phyloP scores from a whole-genome alignment of 1,140 invertebrate genomes.

The Pachyrhynchus sulphureomaculatus region DNA sequence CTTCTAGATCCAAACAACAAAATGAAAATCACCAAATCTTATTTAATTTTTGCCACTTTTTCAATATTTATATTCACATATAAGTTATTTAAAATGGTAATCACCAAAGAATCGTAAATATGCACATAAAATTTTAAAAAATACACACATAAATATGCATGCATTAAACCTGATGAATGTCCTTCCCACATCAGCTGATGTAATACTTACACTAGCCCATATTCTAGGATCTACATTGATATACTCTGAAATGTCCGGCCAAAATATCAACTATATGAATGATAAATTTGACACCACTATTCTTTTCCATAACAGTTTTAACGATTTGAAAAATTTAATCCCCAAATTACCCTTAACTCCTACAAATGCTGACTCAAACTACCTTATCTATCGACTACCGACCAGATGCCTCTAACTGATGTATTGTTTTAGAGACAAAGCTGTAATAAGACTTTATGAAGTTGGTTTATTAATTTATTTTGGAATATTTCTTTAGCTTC shows the following conservation, averaged over 20 bases:
- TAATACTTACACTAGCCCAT: background rate
- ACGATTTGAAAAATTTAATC: slow-evolving; percentile 1
- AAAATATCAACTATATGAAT: background rate
- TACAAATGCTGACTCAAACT: too few relatives aligned
- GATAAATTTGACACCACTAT: background rate
- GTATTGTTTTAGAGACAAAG: background rate
- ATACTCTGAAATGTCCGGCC: background rate
- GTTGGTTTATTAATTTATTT: slow-evolving; percentile 1
- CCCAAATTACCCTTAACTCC: too few relatives aligned
- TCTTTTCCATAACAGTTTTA: background rate
- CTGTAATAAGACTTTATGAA: background rate
- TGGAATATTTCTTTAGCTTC: background rate
- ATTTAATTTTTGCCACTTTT: too few relatives aligned
- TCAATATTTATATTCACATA: too few relatives aligned
- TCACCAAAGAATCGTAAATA: too few relatives aligned
- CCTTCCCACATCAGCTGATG: slow-evolving; percentile 4
- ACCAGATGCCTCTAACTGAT: background rate
- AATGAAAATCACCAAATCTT: too few relatives aligned
- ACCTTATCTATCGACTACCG: background rate
- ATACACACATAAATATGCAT: too few relatives aligned
- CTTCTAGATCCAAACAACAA: too few relatives aligned
- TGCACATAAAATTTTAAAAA: too few relatives aligned
- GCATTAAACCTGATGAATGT: too few relatives aligned
- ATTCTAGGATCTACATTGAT: background rate
- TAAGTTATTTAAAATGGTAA: too few relatives aligned